Evolutionary conservation across 2,113 vertebrate species (phyloP), one percentile per base, ranked within the genome.

Genomic region (Anarhynchus alexandrinus): DNA sequence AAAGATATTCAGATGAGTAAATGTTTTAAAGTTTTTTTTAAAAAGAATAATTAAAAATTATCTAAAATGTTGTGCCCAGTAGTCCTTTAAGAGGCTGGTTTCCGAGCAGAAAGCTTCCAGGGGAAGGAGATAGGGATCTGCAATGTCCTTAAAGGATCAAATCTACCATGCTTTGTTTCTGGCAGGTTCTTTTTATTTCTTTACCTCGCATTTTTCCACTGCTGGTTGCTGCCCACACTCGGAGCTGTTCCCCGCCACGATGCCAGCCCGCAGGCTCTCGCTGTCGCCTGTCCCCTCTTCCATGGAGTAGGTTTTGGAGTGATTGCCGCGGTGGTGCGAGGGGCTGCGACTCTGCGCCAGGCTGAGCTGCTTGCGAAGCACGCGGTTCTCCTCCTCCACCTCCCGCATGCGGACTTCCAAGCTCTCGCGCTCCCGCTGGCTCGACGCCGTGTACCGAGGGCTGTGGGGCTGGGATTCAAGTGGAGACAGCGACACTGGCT

Each of bases 181-280:
- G 47, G 80, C 23, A 40, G 4, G 30, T 30, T 81, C 52, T 25
- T 81, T 49, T 5, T 17, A 8, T 9, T 34, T 57, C 80, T 97
- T 98, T 98, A 99, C 99, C 99, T 99, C 99, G 11, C 99, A 99
- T 95, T 99, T 99, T 89, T 99, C 99, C 98, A 99, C 99, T 2
- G 97, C 98, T 0, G 99, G 99, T 73, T 99, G 99, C 97, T 99
- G 99, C 58, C 98, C 98, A 12, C 99, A 99, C 96, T 99, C 99
- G 0, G 99, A 99, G 97, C 98, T 98, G 98, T 99, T 99, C 36
- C 98, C 99, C 0, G 98, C 97, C 72, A 98, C 97, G 12, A 98
- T 98, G 86, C 98, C 98, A 1, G 98, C 98, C 13, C 98, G 99
- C 55, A 99, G 98, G 89, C 98, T 99, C 94, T 99, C 99, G 5